A percentile compares a stretch with the other conserved stretches of the same genome.
Evolutionary conservation across 2,888 invertebrate species (phyloP).

Genomic region (Copidosoma aretas): DNA sequence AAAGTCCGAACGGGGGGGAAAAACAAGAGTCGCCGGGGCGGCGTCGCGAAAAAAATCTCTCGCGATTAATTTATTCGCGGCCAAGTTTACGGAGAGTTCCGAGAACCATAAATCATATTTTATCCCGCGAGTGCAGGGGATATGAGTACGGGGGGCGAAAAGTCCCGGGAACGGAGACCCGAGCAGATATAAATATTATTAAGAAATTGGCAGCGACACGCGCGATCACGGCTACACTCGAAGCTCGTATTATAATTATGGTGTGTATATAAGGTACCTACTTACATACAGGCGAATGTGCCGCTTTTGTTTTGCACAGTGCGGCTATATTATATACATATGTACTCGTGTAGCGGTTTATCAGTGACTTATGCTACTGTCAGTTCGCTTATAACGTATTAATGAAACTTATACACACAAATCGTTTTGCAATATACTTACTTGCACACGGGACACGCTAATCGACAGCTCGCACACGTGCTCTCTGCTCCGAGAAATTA

Average conservation of each 20-base stretch:
- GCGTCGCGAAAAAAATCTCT: no score
- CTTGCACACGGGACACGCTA: no score
- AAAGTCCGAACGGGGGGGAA: no score
- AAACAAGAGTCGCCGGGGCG: no score
- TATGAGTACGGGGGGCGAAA: no score
- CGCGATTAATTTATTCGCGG: no score
- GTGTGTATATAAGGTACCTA: no score
- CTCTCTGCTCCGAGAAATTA: no score
- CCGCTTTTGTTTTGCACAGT: slow-evolving; percentile 23
- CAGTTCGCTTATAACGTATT: background rate
- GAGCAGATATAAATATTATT: background rate
- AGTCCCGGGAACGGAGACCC: background rate
- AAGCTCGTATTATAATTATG: slow-evolving; percentile 1
- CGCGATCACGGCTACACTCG: no score
- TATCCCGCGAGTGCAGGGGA: background rate
- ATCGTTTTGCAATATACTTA: background rate
- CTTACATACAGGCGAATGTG: slow-evolving; percentile 5
- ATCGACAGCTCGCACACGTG: no score
- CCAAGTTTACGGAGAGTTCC: background rate
- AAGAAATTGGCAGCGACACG: slow-evolving; percentile 20
- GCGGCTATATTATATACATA: no score
- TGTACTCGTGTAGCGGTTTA: slow-evolving; percentile 2
- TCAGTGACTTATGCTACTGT: slow-evolving; percentile 23
- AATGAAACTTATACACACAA: background rate
- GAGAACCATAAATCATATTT: background rate